Evolutionary conservation across 2,113 vertebrate genomes (phyloP), one percentile per base, ranked within the genome.

Genomic region (Hemiprocne comata): DNA sequence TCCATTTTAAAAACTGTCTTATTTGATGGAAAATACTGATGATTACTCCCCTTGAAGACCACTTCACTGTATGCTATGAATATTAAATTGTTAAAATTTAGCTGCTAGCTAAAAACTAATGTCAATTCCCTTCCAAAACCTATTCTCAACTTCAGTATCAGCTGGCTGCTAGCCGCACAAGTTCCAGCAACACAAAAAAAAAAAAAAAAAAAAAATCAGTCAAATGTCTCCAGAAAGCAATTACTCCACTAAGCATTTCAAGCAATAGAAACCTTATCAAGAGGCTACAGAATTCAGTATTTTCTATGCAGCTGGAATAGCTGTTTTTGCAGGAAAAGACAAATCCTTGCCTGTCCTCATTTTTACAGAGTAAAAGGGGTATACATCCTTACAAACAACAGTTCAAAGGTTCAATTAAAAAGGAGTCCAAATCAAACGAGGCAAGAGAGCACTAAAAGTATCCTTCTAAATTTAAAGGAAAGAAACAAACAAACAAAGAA

Each of bases 51-150:
- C 75, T 50, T 42, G 58, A 96, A 90, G 48, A 82, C 17, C 33
- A 80, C 44, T 60, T 67, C 0, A 0, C 55, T 51, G 29, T 38
- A 53, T 6, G 11, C 38, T 58, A 57, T 74, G 82, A 94, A 58
- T 48, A 89, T 36, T 69, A 75, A 93, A 87, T 70, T 72, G 70
- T 70, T 76, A 79, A 89, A 89, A 48, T 69, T 85, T 48, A 87
- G 77, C 62, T 77, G 34, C 66, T 29, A 70, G 54, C 38, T 78
- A 87, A 82, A 96, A 89, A 61, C 64, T 36, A 50, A 44, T 2
- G 1, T 58, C 31, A 38, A 2, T 78, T 79, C 75, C 85, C 69
- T 84, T 67, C 51, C 13, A 61, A 85, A 70, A 77, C n/a, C 17
- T 66, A 8, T 25, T 82, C 77, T 78, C 24, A 78, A 38, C 57